A percentile compares a stretch with the other conserved stretches of the same genome.
phyloP scores from a whole-genome alignment of 2,888 invertebrate genomes.

The Noctua janthe region DNA sequence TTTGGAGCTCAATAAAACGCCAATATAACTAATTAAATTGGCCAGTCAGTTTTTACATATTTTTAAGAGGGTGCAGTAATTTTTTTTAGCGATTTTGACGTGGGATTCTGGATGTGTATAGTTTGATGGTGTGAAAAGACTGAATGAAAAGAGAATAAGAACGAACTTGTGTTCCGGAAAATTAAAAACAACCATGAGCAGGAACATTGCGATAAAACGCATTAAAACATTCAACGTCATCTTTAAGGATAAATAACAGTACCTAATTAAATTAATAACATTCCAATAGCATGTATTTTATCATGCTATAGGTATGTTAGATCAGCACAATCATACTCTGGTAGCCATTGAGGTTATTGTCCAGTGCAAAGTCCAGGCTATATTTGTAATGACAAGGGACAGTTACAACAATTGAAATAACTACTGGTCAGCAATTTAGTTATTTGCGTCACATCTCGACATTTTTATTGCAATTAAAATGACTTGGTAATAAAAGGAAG shows the following conservation, averaged over 20 bases:
- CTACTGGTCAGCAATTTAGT: slow-evolving; percentile 38
- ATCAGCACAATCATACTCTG: neutral
- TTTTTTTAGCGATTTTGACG: neutral
- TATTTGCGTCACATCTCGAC: slow-evolving; percentile 17
- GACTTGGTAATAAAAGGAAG: neutral
- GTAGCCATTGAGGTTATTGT: slow-evolving; percentile 35
- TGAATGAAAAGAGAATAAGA: too few species aligned
- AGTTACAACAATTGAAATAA: slow-evolving; percentile 48
- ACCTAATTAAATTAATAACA: neutral
- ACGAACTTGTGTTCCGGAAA: neutral
- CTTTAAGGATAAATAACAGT: slow-evolving; percentile 14
- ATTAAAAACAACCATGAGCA: neutral
- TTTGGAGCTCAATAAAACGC: neutral
- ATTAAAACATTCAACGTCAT: neutral
- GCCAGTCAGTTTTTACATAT: neutral
- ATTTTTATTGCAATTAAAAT: slow-evolving; percentile 29
- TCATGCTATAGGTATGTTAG: neutral
- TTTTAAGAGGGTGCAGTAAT: neutral
- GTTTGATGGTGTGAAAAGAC: neutral
- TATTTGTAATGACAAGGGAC: slow-evolving; percentile 42
- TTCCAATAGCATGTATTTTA: neutral
- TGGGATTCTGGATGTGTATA: neutral
- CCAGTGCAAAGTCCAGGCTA: slow-evolving; percentile 48
- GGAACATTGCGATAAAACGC: neutral
- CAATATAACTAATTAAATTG: too few species aligned